A percentile compares a stretch with the other conserved stretches of the same genome.
phyloP scores from a whole-genome alignment of 2,797 vertebrate genomes.

The Sarcoramphus papa region DNA sequence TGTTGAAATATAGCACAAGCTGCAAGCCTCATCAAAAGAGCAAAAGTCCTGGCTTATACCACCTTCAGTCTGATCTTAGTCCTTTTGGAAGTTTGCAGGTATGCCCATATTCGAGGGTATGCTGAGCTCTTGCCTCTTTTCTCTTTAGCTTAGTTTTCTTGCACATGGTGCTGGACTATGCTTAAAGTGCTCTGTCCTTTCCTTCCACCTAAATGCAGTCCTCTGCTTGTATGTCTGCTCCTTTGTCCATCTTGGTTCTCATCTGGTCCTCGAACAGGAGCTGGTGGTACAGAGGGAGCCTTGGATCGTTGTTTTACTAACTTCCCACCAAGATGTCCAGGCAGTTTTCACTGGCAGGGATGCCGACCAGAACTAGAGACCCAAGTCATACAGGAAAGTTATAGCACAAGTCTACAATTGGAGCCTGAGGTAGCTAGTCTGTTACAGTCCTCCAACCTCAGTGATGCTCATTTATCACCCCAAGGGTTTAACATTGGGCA shows the following conservation, averaged over 20 bases:
- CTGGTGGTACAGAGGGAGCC: background rate
- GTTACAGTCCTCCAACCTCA: background rate
- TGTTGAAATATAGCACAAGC: background rate
- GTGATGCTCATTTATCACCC: background rate
- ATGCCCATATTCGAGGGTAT: fast-evolving
- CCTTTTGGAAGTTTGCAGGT: background rate
- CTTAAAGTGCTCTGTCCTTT: background rate
- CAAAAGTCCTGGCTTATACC: background rate
- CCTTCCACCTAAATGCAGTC: background rate
- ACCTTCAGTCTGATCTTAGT: background rate
- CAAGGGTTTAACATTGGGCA: background rate
- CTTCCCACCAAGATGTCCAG: background rate
- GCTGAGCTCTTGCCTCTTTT: background rate
- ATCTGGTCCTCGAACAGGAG: fast-evolving
- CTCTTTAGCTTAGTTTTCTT: background rate
- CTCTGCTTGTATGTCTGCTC: background rate
- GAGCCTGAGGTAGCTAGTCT: background rate
- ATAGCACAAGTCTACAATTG: background rate
- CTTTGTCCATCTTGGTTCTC: background rate
- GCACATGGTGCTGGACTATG: background rate
- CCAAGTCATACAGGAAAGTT: background rate
- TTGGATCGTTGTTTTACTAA: background rate
- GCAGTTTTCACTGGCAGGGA: background rate
- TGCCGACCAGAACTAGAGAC: background rate
- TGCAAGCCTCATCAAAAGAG: background rate